phyloP scores from a whole-genome alignment of 53 echinoderm and acorn worm genomes.

The Stichopus horrens region DNA sequence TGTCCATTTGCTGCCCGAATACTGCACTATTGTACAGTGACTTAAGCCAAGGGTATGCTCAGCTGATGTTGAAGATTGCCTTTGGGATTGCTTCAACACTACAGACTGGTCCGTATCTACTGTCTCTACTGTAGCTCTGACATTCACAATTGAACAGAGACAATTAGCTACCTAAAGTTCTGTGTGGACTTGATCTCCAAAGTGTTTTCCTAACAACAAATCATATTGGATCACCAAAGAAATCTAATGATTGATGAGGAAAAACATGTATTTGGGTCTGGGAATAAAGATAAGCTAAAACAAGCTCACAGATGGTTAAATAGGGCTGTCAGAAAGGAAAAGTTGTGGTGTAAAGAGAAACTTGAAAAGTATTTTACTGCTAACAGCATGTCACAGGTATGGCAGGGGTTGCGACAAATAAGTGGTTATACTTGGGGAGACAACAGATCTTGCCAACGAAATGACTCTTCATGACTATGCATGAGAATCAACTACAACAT shows the following conservation, averaged over 20 bases:
- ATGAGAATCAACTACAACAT: too few species aligned
- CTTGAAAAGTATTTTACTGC: constrained; percentile 13
- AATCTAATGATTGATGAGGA: constrained; percentile 33
- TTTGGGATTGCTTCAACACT: not conserved
- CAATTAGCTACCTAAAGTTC: constrained; percentile 39
- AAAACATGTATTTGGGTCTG: constrained; percentile 1
- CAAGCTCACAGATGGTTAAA: constrained; percentile 4
- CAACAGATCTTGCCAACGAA: not conserved
- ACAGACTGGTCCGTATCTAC: constrained; percentile 21
- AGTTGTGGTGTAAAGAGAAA: constrained; percentile 7
- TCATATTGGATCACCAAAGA: constrained; percentile 52
- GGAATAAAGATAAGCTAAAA: constrained; percentile 16
- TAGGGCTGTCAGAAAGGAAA: constrained; percentile 24
- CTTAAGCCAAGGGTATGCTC: constrained; percentile 20
- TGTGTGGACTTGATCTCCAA: constrained; percentile 18
- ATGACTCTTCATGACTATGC: too few species aligned
- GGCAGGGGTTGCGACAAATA: constrained; percentile 28
- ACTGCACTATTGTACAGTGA: constrained; percentile 3
- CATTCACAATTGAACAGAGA: constrained; percentile 19
- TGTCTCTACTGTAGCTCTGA: not conserved
- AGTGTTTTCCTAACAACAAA: constrained; percentile 50
- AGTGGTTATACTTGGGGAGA: constrained; percentile 26
- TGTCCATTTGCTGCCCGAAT: constrained; percentile 6
- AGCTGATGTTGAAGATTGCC: not conserved
- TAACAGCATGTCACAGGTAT: constrained; percentile 34